Evolutionary conservation across 2,888 invertebrate species (phyloP), one percentile per base, ranked within the genome.

Genomic region (Acanthacorydalis orientalis): DNA sequence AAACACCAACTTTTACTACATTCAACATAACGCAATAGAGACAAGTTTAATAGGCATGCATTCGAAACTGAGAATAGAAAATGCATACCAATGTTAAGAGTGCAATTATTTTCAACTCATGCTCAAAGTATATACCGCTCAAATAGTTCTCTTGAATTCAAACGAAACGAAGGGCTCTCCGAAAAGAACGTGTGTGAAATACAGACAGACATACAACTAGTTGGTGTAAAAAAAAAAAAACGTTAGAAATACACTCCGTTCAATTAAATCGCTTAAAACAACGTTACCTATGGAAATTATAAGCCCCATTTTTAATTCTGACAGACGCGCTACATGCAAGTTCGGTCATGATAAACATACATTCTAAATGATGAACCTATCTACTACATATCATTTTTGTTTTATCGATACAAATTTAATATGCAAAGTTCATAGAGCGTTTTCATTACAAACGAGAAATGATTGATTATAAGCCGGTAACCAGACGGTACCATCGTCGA

Each of bases 261-360:
- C 14, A 23, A 6, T 23, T 23, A 4, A 23, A 23, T 23, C 6
- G 6, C 6, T 23, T 23, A 23, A 23, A 23, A 23, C 23, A 6
- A 23, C 23, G 6, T 23, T 15, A 47, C 33, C 16, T 34, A 41
- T 16, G 7, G 10, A 12, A 32, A 23, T 31, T 23, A 35, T 23
- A 34, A 37, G 23, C 32, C 14, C 34, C 49, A 46, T 61, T 56
- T 53, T 57, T 62, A 43, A 66, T 60, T 47, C 61, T 59, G 49
- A 66, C 62, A 43, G 59, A 59, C 45, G 65, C 66, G 55, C 60
- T 61, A 53, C 65, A 65, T 48, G 62, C 55, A 50, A 65, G 58
- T 54, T 64, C 64, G 51, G 62, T 59, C 65, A 66, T 65, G 49
- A 51, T 46, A 46, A 40, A 23, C 23, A 23, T 23, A 23, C 23